Evolutionary conservation across 2,888 invertebrate genomes (phyloP).

Genomic region (Zaprionus lineosus): DNA sequence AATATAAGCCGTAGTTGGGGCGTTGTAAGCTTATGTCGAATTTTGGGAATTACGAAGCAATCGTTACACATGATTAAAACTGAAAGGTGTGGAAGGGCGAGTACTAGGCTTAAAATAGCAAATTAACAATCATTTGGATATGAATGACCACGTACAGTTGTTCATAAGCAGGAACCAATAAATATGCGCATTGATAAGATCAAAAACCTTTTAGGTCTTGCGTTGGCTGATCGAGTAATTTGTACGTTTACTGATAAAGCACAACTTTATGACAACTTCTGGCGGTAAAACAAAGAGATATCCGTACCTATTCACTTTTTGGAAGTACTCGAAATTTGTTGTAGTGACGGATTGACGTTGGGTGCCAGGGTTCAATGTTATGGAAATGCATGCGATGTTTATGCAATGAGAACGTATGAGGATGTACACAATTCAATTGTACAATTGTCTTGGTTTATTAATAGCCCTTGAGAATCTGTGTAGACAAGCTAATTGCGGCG

Average conservation of each 20-base stretch:
- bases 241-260: constrained; percentile 27
- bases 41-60: not conserved
- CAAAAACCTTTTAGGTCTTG: constrained; percentile 13
- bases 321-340: constrained; percentile 30
- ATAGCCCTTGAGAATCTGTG: constrained; percentile 31
- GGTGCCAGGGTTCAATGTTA: constrained; percentile 45
- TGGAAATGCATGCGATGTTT: constrained; percentile 45
- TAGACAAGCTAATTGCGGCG: constrained; percentile 43
- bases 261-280: constrained; percentile 6
- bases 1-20: constrained; percentile 4
- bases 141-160: constrained; percentile 10
- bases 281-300: constrained; percentile 33
- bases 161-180: not conserved
- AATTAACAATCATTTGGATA: not conserved
- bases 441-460: constrained; percentile 35
- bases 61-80: not conserved
- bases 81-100: not conserved
- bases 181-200: constrained; percentile 32
- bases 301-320: constrained; percentile 8
- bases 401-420: constrained; percentile 34
- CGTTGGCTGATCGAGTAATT: constrained; percentile 27
- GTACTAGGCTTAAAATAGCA: too few relatives aligned
- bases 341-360: not conserved
- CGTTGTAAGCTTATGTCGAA: constrained; percentile 50
- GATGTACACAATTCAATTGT: too few relatives aligned